Base-by-base conservation (phyloP, 2,113 vertebrate genomes). In the Mandrillus leucophaeus region DNA sequence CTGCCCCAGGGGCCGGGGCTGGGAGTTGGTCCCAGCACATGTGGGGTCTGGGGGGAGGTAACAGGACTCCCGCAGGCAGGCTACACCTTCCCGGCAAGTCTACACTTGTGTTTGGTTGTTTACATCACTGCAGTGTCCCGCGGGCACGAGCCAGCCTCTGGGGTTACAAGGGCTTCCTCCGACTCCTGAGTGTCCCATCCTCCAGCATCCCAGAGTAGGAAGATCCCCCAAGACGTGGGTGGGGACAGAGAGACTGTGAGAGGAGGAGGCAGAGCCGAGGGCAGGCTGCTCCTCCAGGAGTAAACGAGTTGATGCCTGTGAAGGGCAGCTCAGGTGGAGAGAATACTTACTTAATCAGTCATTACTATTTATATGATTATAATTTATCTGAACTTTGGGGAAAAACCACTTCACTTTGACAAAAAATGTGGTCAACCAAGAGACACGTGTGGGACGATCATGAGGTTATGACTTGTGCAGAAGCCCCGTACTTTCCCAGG, bases 401-500 rank as follows among this genome's bases (percentile, higher is more conserved):
- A 40, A 97, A 84, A 88, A 78, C 61, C 57, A 76, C 13, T 11
- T 25, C 6, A 25, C 72, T 61, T n/a, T 9, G n/a, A 45, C 25
- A 48, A 82, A 66, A 66, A 75, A 27, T 0, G 30, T 27, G n/a
- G n/a, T 52, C 84, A 9, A 55, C 4, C 30, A 35, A 66, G 75
- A 27, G 14, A 6, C 38, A 5, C 32, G 75, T 40, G 48, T 82
- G 57, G 16, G 16, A 25, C 3, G 5, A 50, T 22, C 48, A 3
- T 35, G 75, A 73, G 5, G 18, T 0, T 22, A 17, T 14, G 52
- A 52, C 57, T 17, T 0, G 30, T 18, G 32, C 59, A 95, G 84
- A 98, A 95, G 75, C 32, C 84, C 84, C 4, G 17, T 23, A 90
- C 93, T 92, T 93, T 79, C 61, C 93, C 23, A 57, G 23, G 27